phyloP scores from a whole-genome alignment of 1,140 invertebrate species.

The Drosophila asahinai region DNA sequence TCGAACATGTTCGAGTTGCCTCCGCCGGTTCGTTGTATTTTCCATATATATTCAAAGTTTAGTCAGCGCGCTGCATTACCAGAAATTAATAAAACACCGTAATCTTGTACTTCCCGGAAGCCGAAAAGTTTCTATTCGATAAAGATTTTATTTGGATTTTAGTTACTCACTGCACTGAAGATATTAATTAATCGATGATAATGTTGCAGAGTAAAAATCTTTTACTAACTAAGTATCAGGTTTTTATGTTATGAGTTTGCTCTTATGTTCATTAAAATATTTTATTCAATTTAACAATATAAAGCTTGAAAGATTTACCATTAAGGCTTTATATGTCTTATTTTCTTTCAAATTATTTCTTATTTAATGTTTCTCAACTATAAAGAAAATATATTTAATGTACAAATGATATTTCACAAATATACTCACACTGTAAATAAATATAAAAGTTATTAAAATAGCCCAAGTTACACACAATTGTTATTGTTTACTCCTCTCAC shows the following conservation, averaged over 20 bases:
- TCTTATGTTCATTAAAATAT: not conserved
- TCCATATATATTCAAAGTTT: slow-evolving; percentile 13
- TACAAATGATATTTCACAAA: no score
- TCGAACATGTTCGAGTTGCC: slow-evolving; percentile 56
- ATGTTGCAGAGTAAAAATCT: no score
- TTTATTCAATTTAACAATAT: no score
- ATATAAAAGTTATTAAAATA: not conserved
- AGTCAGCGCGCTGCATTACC: slow-evolving; percentile 24
- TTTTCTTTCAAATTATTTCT: no score
- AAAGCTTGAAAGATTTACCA: no score
- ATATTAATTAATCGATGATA: no score
- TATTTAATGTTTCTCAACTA: no score
- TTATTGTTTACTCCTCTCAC: not conserved
- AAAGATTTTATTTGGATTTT: not conserved
- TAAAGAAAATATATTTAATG: no score
- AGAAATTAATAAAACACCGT: slow-evolving; percentile 11
- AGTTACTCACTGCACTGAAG: not conserved
- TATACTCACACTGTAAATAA: not conserved
- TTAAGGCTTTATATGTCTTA: no score
- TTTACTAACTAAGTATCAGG: no score
- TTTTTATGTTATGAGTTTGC: no score
- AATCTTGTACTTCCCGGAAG: slow-evolving; percentile 23
- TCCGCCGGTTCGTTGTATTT: slow-evolving; percentile 41
- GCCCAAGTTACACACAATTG: not conserved
- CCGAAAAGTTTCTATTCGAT: not conserved